These are phyloP conservation scores for Sciaenops ocellatus DNA, from an alignment of 2,797 vertebrate species.

Conservation along the genomic window DNA sequence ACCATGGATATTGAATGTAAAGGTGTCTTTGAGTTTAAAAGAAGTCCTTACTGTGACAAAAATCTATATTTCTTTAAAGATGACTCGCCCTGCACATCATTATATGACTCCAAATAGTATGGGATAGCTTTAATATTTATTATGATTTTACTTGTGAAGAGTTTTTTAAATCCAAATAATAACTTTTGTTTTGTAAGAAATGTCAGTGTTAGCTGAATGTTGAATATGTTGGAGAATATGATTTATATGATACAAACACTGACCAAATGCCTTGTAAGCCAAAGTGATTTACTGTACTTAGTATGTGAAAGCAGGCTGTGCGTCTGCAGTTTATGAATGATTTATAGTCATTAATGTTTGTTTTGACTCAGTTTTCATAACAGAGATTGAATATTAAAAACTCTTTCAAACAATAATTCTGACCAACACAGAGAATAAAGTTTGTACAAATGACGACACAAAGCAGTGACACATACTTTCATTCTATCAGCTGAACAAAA, in stretches of 20 bases:
- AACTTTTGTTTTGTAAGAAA: background rate
- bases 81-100: background rate
- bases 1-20: slow-evolving; percentile 23
- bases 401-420: background rate
- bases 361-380: background rate
- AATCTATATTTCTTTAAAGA: background rate
- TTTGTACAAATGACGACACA: background rate
- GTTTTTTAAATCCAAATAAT: slow-evolving; percentile 3
- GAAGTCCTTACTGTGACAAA: slow-evolving; percentile 15
- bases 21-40: slow-evolving; percentile 23
- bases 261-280: slow-evolving; percentile 36
- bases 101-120: background rate
- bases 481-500: background rate
- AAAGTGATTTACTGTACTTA: slow-evolving; percentile 14
- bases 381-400: slow-evolving; percentile 1
- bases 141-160: slow-evolving; percentile 9
- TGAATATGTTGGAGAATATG: slow-evolving; percentile 1
- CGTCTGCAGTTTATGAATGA: background rate
- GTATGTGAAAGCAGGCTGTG: background rate
- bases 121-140: slow-evolving; percentile 14
- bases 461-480: background rate
- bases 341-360: background rate
- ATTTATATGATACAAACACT: background rate
- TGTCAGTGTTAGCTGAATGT: background rate
- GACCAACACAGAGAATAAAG: background rate